Evolutionary conservation across 2,888 invertebrate species (phyloP).

Genomic region (Smittia sp.): DNA sequence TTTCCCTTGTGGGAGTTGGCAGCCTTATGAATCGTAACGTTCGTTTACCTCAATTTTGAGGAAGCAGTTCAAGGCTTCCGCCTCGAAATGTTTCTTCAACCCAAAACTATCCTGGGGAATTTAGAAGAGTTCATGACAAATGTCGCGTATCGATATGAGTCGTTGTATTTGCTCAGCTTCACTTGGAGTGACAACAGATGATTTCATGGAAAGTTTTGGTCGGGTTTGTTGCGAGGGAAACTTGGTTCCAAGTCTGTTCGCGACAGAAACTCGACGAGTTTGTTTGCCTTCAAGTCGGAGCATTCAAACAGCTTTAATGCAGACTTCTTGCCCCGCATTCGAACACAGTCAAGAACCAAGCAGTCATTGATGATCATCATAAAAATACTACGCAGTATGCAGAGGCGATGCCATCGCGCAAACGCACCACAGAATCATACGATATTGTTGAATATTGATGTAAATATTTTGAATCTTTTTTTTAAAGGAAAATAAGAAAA

Average conservation of each 20-base stretch:
- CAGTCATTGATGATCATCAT: constrained; percentile 4
- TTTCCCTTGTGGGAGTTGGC: too few relatives aligned
- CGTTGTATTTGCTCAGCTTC: too few relatives aligned
- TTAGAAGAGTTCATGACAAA: too few relatives aligned
- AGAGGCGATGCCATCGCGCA: not conserved
- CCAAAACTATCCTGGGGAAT: too few relatives aligned
- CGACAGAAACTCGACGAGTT: not conserved
- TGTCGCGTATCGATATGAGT: too few relatives aligned
- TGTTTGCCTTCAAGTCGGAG: not conserved
- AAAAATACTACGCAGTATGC: constrained; percentile 17
- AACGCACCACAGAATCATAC: constrained; percentile 18
- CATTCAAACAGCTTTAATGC: not conserved
- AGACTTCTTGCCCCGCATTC: not conserved
- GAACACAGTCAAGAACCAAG: not conserved
- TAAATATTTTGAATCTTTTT: constrained; percentile 8
- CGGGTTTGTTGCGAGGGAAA: not conserved
- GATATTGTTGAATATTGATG: constrained; percentile 21
- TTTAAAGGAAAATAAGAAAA: not conserved
- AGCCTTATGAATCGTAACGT: too few relatives aligned
- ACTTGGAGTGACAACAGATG: too few relatives aligned
- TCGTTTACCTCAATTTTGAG: too few relatives aligned
- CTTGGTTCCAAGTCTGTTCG: not conserved
- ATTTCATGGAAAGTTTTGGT: too few relatives aligned
- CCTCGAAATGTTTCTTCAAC: too few relatives aligned
- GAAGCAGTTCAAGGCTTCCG: too few relatives aligned